These are phyloP conservation scores for Pangasianodon gigas DNA, from an alignment of 2,113 vertebrate species.

Conservation along the genomic window DNA sequence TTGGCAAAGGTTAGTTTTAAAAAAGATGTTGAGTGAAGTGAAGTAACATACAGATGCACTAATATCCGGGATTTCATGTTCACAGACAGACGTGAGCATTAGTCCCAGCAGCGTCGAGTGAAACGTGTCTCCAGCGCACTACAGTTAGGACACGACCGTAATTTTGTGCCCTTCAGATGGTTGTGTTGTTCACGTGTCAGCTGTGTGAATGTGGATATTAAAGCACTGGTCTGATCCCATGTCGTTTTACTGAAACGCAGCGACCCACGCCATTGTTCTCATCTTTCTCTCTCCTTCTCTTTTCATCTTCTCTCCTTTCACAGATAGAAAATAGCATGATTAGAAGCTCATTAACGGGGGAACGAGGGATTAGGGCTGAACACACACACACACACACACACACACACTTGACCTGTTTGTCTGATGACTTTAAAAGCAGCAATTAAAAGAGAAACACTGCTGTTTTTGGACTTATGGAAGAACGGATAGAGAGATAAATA, in stretches of 20 bases:
- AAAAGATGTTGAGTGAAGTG: too few relatives aligned
- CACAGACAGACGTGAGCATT: background rate
- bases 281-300: slow-evolving; percentile 1
- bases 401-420: slow-evolving; percentile 8
- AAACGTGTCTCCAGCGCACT: too few relatives aligned
- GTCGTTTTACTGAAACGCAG: background rate
- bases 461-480: background rate
- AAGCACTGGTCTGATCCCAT: background rate
- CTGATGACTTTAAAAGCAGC: background rate
- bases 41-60: too few relatives aligned
- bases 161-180: background rate
- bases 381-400: slow-evolving; percentile 6
- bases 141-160: too few relatives aligned
- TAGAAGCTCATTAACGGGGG: slow-evolving; percentile 41
- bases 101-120: background rate
- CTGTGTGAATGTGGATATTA: background rate
- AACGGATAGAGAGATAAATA: background rate
- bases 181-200: background rate
- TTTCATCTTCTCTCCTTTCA: slow-evolving; percentile 3
- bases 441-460: background rate
- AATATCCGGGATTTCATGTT: too few relatives aligned
- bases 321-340: slow-evolving; percentile 32
- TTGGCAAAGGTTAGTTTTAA: too few relatives aligned
- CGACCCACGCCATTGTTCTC: background rate
- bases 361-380: slow-evolving; percentile 33